Base-by-base conservation (phyloP, 2,113 vertebrate genomes). In the Acrocephalus arundinaceus region DNA sequence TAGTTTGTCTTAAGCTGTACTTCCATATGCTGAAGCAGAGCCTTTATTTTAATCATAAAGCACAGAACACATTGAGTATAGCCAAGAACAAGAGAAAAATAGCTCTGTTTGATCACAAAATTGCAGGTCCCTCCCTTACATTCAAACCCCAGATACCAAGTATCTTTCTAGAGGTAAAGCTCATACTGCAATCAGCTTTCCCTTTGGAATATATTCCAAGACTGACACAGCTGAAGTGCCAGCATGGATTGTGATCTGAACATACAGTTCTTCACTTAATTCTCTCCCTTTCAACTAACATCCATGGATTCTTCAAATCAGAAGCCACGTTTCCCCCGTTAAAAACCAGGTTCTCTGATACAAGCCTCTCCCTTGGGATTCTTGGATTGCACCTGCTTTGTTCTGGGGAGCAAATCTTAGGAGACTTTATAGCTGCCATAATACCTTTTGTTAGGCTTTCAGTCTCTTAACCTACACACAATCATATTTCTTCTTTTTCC, bases 121-220 rank as follows among this genome's bases (percentile, higher is more conserved):
- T 7, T 1, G 1, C 11, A 71, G 11, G 9, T 13, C 6, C 7
- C 37, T 19, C 30, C 39, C 28, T 33, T 17, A 35, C 7, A 58
- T 3, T 46, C 28, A 43, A 80, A 41, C 4, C 21, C 11, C 52
- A 55, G 11, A 15, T 7, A 5, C 19, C 11, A 59, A 46, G 4
- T 20, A 12, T 21, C 35, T 68, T 67, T 72, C 41, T 45, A 48
- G 33, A 84, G 21, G 20, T 12, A 8, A 81, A 49, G 20, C 6
- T 72, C 54, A 65, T 35, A 35, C 15, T 11, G 4, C 1, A 10
- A 12, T 7, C 1, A 0, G n/a, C 18, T 1, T 54, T 30, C n/a
- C 45, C 16, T 85, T 8, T 30, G 20, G 58, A 57, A 85, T 14
- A 20, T 4, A 65, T 24, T 52, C 30, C 30, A 71, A 39, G 72